Evolutionary conservation across 2,888 invertebrate genomes (phyloP).

Genomic region (Saturnia japonica): DNA sequence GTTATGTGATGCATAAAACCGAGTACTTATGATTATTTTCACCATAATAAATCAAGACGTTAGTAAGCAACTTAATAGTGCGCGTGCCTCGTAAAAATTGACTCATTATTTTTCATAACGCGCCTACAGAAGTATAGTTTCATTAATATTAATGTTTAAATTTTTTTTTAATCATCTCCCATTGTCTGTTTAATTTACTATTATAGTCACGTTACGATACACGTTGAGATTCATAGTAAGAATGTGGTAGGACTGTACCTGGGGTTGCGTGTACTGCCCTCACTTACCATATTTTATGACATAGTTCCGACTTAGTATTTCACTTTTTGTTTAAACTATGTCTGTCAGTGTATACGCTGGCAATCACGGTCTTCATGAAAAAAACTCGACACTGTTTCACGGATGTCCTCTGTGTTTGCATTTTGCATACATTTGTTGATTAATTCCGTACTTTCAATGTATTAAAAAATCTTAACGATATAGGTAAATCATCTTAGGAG

Average conservation of each 20-base stretch:
- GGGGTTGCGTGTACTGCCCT: constrained; percentile 64
- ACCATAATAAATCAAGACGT: no score
- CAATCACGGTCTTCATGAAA: constrained; percentile 41
- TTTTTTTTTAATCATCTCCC: not conserved
- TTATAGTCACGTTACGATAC: not conserved
- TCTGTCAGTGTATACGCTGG: constrained; percentile 46
- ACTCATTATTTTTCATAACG: no score
- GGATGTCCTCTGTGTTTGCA: constrained; percentile 23
- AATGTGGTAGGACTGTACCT: constrained; percentile 26
- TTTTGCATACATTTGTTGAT: not conserved
- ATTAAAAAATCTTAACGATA: not conserved
- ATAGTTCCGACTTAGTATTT: constrained; percentile 72
- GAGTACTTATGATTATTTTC: no score
- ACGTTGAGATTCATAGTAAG: constrained; percentile 26
- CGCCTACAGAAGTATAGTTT: no score
- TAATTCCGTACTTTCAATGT: not conserved
- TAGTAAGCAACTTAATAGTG: no score
- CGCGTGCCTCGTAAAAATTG: no score
- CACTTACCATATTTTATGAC: constrained; percentile 76
- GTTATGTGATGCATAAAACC: no score
- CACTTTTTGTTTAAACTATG: constrained; percentile 77
- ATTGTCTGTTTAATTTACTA: not conserved
- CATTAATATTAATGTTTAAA: no score
- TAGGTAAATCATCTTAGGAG: no score
- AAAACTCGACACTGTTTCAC: constrained; percentile 28